Evolutionary conservation across 1,140 invertebrate species (phyloP), one percentile per base, ranked within the genome.

Genomic region (Lineus longissimus): DNA sequence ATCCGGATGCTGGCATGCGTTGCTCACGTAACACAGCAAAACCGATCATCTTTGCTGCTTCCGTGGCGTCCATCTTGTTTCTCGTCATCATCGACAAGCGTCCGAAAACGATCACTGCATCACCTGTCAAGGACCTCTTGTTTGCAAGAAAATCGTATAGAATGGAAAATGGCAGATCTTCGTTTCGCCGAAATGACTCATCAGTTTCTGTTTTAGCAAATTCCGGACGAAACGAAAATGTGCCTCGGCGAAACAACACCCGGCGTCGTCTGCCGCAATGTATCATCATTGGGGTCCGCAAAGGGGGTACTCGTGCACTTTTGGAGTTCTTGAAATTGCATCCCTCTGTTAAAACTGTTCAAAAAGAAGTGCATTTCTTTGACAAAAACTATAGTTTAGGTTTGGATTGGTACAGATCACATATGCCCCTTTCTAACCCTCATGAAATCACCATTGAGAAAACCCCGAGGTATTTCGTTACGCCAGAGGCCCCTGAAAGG

Each of bases 401-500:
- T 6, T 71, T 82, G 11, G 79, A 82, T 1, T 84, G 78, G 77
- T 85, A 85, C 69, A 66, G 76, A 22, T 70, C 68, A n/a, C 65
- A 72, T 54, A 81, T 81, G 79, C 76, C 77, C n/a, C 65, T 36
- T 4, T 76, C 77, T n/a, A 73, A 67, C 45, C 61, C 64, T 25
- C 65, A 73, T 47, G 77, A 82, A 66, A 71, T 85, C 6, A 84
- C 83, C 0, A 76, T 85, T 30, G 84, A 85, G 63, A 85, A 85
- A 70, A 83, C 81, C 2, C 84, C 84, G 15, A 78, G 78, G 7
- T 85, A 85, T 69, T 85, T 84, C 68, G 74, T 80, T 9, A 71
- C 73, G 40, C 85, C 58, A 6, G 89, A 91, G 66, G 93, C 90
- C 2, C 93, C 94, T 0, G 84, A 86, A 60, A 84, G 93, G 51